Conservation (phyloP, 2,888 invertebrate genomes). For the Spodoptera littoralis region DNA sequence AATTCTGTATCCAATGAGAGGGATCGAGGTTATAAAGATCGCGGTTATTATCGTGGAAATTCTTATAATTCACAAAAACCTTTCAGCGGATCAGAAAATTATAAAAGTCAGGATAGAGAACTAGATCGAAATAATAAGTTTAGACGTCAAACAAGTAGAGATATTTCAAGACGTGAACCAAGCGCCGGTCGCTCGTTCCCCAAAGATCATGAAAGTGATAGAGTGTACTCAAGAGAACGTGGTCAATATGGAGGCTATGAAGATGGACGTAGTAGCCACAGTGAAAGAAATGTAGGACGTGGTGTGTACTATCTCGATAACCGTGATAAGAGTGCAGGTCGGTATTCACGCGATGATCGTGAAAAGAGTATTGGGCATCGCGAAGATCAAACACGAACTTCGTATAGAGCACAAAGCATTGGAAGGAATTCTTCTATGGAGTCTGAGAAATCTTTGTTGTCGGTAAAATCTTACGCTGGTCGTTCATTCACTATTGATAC, state of each 20-base stretch:
- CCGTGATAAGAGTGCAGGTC: slow-evolving; percentile 47
- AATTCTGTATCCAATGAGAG: slow-evolving; percentile 63
- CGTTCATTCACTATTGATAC: slow-evolving; percentile 80
- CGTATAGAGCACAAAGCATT: slow-evolving; percentile 57
- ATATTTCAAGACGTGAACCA: slow-evolving; percentile 34
- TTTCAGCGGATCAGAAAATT: slow-evolving; percentile 56
- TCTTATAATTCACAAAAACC: slow-evolving; percentile 60
- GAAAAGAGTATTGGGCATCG: slow-evolving; percentile 41
- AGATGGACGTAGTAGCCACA: slow-evolving; percentile 58
- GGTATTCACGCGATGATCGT: slow-evolving; percentile 12
- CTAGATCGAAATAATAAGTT: slow-evolving; percentile 63
- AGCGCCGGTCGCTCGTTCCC: slow-evolving; percentile 23
- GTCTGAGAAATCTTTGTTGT: slow-evolving; percentile 61
- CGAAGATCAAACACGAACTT: slow-evolving; percentile 29
- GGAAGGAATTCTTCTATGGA: slow-evolving; percentile 47
- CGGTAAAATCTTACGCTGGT: slow-evolving; percentile 68
- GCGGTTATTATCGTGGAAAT: slow-evolving; percentile 47
- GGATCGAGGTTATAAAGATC: slow-evolving; percentile 67
- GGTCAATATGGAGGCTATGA: slow-evolving; percentile 54
- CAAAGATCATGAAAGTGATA: slow-evolving; percentile 48
- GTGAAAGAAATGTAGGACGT: slow-evolving; percentile 67
- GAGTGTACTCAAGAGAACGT: slow-evolving; percentile 53
- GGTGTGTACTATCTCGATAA: slow-evolving; percentile 22
- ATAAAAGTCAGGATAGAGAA: slow-evolving; percentile 63
- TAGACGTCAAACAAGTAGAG: slow-evolving; percentile 42